These are phyloP conservation scores for Drosophila nannoptera DNA, from an alignment of 1,140 invertebrate species.

Conservation along the genomic window DNA sequence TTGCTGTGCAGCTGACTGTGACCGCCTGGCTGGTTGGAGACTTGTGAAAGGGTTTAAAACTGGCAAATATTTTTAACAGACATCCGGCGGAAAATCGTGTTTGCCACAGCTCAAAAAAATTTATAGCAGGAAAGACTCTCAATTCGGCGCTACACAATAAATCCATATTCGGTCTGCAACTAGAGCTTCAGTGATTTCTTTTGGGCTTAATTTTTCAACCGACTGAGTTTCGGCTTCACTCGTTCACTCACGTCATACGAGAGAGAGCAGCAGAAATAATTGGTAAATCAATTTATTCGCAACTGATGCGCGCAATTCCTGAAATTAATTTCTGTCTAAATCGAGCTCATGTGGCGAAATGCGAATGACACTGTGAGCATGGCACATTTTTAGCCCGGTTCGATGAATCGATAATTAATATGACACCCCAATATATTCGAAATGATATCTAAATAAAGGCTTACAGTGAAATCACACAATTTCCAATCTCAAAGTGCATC, in stretches of 20 bases:
- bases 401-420: too few species aligned
- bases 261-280: slow-evolving; percentile 23
- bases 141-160: slow-evolving; percentile 28
- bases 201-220: slow-evolving; percentile 29
- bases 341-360: slow-evolving; percentile 1
- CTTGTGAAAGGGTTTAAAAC: slow-evolving; percentile 46
- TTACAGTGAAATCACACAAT: too few species aligned
- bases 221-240: slow-evolving; percentile 28
- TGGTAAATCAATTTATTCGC: slow-evolving; percentile 46
- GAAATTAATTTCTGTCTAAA: slow-evolving; percentile 26
- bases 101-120: slow-evolving; percentile 18
- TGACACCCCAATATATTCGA: too few species aligned
- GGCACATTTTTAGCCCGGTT: too few species aligned
- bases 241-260: not conserved
- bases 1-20: slow-evolving; percentile 31
- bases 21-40: slow-evolving; percentile 19
- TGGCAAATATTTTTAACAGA: slow-evolving; percentile 30
- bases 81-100: slow-evolving; percentile 48
- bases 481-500: too few species aligned
- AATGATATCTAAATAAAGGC: too few species aligned
- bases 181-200: slow-evolving; percentile 3
- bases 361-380: not conserved
- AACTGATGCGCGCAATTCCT: slow-evolving; percentile 34
- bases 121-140: slow-evolving; percentile 19
- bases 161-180: slow-evolving; percentile 40